Evolutionary conservation across 2,797 vertebrate species (phyloP).

Genomic region (Acanthurus lineatus): DNA sequence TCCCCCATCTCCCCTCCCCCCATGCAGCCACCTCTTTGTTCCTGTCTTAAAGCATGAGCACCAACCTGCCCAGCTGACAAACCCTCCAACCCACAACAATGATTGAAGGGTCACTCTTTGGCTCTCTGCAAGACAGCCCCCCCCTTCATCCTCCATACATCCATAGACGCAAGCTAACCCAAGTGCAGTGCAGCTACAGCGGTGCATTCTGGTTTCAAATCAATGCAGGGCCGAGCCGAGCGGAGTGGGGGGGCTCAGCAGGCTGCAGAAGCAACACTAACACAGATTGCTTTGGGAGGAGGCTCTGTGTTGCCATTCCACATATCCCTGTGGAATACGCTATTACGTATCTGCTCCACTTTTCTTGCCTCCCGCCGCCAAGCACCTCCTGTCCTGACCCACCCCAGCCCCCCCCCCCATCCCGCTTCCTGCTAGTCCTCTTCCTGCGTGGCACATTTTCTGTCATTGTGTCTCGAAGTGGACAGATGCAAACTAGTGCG

Average conservation of each 20-base stretch:
- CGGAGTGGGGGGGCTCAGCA: slow-evolving; percentile 52
- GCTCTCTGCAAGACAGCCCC: not conserved
- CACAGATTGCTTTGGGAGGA: slow-evolving; percentile 68
- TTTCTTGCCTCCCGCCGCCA: slow-evolving; percentile 48
- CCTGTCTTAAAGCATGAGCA: slow-evolving; percentile 72
- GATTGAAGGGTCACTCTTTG: slow-evolving; percentile 66
- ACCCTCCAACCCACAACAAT: slow-evolving; percentile 63
- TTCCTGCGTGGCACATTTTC: slow-evolving; percentile 37
- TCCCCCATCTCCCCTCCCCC: slow-evolving; percentile 73
- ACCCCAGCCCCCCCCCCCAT: slow-evolving; percentile 2
- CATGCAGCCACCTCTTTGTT: slow-evolving; percentile 81
- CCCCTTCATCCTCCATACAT: slow-evolving; percentile 44
- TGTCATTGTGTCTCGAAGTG: slow-evolving; percentile 71
- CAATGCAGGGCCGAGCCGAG: slow-evolving; percentile 70
- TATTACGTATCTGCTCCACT: slow-evolving; percentile 68
- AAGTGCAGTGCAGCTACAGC: slow-evolving; percentile 32
- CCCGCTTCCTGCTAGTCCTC: slow-evolving; percentile 17
- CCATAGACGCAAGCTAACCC: slow-evolving; percentile 40
- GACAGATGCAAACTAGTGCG: slow-evolving; percentile 73
- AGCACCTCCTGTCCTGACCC: slow-evolving; percentile 46
- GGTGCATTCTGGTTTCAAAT: slow-evolving; percentile 63
- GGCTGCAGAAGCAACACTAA: slow-evolving; percentile 68
- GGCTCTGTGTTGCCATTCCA: slow-evolving; percentile 58
- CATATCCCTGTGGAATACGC: slow-evolving; percentile 55
- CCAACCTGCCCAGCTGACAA: slow-evolving; percentile 73